A percentile compares a stretch with the other conserved stretches of the same genome.
phyloP scores from a whole-genome alignment of 2,113 vertebrate species.

The Mus pahari region DNA sequence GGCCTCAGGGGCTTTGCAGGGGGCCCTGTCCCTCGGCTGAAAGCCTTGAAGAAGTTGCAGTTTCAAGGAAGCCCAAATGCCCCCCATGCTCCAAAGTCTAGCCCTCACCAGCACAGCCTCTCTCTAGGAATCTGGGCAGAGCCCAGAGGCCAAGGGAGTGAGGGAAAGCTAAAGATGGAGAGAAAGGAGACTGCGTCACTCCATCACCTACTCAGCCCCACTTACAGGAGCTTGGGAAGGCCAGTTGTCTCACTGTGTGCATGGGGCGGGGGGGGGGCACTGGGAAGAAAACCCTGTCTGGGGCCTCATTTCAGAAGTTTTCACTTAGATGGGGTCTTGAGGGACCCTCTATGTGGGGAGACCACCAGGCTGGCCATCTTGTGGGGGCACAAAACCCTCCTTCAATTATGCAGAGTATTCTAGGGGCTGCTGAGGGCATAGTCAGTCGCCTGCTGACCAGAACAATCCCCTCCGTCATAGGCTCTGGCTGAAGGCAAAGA shows the following conservation, averaged over 20 bases:
- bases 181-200: too few relatives aligned
- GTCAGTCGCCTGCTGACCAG: not conserved
- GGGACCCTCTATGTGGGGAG: not conserved
- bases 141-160: not conserved
- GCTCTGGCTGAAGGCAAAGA: too few relatives aligned
- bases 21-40: too few relatives aligned
- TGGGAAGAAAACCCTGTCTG: not conserved
- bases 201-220: fast-evolving
- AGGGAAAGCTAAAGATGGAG: not conserved
- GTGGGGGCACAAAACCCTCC: not conserved
- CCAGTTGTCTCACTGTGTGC: too few relatives aligned
- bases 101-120: not conserved
- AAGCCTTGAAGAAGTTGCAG: not conserved
- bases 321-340: not conserved
- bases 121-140: not conserved
- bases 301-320: not conserved
- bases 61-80: not conserved
- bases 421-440: not conserved
- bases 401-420: not conserved
- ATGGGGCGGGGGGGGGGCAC: too few relatives aligned
- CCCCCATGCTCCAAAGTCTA: not conserved
- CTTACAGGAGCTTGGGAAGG: not conserved
- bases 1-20: fast-evolving
- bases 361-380: not conserved
- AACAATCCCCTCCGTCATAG: too few relatives aligned